Percentiles rank a stretch among this genome's conserved stretches.
phyloP scores from a whole-genome alignment of 2,113 vertebrate species.

The Solea senegalensis region DNA sequence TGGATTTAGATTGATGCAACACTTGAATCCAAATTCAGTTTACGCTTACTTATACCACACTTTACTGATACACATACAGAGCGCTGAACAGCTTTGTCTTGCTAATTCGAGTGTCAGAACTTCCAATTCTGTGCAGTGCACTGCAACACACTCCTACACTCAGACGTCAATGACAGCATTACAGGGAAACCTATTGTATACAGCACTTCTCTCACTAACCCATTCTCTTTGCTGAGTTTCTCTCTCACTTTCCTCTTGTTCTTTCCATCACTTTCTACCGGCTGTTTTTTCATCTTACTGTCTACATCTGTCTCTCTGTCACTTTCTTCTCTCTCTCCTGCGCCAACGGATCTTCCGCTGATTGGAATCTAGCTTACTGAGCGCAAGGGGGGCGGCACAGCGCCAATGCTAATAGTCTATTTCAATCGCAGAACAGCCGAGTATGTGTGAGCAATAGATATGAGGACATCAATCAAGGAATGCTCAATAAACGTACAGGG shows the following conservation, averaged over 20 bases:
- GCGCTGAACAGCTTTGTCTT: background rate
- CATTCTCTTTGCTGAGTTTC: background rate
- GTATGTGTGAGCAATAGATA: constrained; percentile 54
- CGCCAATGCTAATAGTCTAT: constrained; percentile 58
- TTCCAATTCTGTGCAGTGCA: constrained; percentile 20
- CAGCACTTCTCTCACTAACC: constrained; percentile 5
- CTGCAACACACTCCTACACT: constrained; percentile 26
- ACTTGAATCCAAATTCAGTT: background rate
- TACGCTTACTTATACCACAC: background rate
- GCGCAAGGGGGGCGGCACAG: constrained; percentile 40
- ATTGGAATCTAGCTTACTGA: constrained; percentile 56
- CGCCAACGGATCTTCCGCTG: constrained; percentile 55
- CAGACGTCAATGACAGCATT: constrained; percentile 18
- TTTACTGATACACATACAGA: background rate
- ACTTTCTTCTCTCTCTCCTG: constrained; percentile 38
- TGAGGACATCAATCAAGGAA: constrained; percentile 58
- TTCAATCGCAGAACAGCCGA: constrained; percentile 45
- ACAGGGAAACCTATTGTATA: constrained; percentile 24
- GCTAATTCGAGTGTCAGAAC: constrained; percentile 19
- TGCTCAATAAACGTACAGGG: constrained; percentile 21
- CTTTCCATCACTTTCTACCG: constrained; percentile 7
- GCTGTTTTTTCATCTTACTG: constrained; percentile 28
- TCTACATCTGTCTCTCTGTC: constrained; percentile 51
- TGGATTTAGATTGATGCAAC: background rate
- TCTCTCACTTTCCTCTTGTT: constrained; percentile 9